phyloP scores from a whole-genome alignment of 2,888 invertebrate genomes.

The Perdita meconis region DNA sequence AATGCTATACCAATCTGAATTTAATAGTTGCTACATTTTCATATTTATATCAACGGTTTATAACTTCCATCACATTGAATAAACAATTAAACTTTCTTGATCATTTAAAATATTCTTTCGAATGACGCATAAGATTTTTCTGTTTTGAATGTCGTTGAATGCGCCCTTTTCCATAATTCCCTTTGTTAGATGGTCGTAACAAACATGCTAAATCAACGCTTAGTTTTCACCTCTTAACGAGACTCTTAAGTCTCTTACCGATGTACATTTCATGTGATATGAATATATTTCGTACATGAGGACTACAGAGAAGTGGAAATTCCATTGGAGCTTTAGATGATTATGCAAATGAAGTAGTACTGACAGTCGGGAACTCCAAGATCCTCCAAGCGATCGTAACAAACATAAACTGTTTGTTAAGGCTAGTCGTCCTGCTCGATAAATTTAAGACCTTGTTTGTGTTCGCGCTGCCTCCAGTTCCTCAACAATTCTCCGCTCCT shows the following conservation, averaged over 20 bases:
- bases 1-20: too few relatives aligned
- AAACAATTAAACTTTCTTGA: too few relatives aligned
- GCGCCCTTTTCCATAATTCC: too few relatives aligned
- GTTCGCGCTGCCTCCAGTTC: not conserved
- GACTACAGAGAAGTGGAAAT: not conserved
- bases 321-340: not conserved
- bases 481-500: conserved; percentile 22
- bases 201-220: not conserved
- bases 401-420: too few relatives aligned
- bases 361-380: conserved; percentile 22
- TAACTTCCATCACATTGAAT: too few relatives aligned
- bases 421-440: conserved; percentile 24
- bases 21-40: too few relatives aligned
- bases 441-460: conserved; percentile 54
- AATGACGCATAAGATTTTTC: too few relatives aligned
- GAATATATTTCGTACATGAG: not conserved
- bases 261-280: not conserved
- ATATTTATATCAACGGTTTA: too few relatives aligned
- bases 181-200: not conserved
- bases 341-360: conserved; percentile 27
- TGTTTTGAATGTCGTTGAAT: too few relatives aligned
- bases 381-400: conserved; percentile 26
- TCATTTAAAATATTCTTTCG: too few relatives aligned
- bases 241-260: not conserved
- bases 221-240: not conserved